phyloP scores from a whole-genome alignment of 2,113 vertebrate species.

The Piprites chloris region DNA sequence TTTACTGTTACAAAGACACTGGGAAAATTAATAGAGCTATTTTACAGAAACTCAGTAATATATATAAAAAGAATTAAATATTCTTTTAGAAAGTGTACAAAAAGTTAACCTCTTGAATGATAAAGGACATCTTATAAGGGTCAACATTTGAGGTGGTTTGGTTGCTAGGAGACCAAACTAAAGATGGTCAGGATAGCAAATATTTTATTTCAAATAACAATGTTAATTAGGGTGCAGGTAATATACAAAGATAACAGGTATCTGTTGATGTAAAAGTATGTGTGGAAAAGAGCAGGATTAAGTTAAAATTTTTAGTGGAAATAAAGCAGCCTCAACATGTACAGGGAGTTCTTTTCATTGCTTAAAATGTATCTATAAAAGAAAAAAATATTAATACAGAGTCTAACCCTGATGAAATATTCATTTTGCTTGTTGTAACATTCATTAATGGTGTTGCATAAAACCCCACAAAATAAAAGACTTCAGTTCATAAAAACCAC shows the following conservation, averaged over 20 bases:
- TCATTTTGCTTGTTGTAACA: neutral
- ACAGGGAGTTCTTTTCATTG: neutral
- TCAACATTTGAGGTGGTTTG: neutral
- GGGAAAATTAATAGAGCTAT: neutral
- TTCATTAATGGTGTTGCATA: neutral
- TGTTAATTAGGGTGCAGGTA: neutral
- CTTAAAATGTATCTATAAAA: neutral
- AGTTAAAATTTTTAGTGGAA: neutral
- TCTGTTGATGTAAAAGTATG: neutral
- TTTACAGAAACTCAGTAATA: neutral
- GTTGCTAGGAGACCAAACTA: conserved; percentile 53
- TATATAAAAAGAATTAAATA: neutral
- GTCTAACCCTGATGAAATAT: neutral
- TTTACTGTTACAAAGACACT: neutral
- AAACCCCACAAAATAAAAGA: neutral
- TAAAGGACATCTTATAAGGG: neutral
- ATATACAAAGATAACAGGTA: neutral
- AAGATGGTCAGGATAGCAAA: neutral
- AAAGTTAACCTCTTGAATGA: neutral
- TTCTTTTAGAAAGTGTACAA: neutral
- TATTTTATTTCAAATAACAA: conserved; percentile 17
- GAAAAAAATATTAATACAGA: neutral
- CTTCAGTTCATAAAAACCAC: neutral
- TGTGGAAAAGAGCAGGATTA: neutral
- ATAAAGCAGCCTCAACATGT: neutral